These are phyloP conservation scores for Sebastes itinus DNA, from an alignment of 2,797 vertebrate species.

Conservation along the genomic window DNA sequence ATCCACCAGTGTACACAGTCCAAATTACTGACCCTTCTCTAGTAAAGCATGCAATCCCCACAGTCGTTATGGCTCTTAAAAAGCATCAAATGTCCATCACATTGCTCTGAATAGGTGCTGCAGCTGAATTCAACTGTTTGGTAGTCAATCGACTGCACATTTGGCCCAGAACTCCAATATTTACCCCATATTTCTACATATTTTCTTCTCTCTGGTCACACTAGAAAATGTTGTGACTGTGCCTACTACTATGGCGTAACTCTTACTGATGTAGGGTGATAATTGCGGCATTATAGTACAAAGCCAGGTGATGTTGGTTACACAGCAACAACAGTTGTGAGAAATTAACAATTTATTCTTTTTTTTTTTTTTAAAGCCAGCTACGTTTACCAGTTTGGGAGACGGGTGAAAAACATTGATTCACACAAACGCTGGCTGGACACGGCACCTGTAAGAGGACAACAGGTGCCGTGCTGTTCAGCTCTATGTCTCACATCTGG, in stretches of 20 bases:
- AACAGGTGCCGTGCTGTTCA: neutral
- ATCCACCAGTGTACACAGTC: constrained; percentile 11
- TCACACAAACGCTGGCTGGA: neutral
- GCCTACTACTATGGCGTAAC: neutral
- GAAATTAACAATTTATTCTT: neutral
- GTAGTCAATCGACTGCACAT: neutral
- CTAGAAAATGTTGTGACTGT: neutral
- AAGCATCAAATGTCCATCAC: constrained; percentile 4
- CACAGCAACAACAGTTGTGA: neutral
- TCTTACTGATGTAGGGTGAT: neutral
- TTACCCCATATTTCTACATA: neutral
- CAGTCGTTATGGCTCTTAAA: neutral
- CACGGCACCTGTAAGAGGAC: neutral
- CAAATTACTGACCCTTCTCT: constrained; percentile 9
- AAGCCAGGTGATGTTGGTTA: neutral
- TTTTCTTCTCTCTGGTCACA: neutral
- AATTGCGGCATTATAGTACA: neutral
- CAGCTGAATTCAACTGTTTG: neutral
- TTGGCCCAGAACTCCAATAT: neutral
- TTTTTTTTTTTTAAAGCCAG: neutral
- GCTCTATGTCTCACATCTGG: neutral
- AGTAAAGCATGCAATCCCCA: constrained; percentile 1
- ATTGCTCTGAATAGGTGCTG: neutral
- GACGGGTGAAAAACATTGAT: no score
- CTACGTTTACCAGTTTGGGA: neutral